A percentile compares a stretch with the other conserved stretches of the same genome.
Evolutionary conservation across 1,140 invertebrate species (phyloP).

Genomic region (Metaphire vulgaris): DNA sequence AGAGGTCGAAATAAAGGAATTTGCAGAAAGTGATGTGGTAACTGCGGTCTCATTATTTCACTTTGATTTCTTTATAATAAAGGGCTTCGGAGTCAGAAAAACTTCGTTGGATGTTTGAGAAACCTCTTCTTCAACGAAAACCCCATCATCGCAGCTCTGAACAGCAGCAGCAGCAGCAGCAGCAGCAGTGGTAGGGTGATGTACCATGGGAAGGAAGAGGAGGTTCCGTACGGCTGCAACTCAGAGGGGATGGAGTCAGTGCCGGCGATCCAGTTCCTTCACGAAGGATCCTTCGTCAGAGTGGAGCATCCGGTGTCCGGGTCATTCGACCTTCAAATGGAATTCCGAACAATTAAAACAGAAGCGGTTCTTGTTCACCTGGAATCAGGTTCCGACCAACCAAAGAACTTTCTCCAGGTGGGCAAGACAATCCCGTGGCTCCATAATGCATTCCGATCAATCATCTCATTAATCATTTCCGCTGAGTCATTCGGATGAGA

Average conservation of each 20-base stretch:
- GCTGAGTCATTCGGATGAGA: too few species aligned
- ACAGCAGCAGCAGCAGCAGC: slow-evolving; percentile 1
- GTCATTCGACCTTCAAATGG: neutral
- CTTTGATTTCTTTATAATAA: too few species aligned
- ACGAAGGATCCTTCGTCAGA: neutral
- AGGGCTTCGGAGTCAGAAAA: neutral
- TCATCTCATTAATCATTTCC: too few species aligned
- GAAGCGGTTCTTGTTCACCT: neutral
- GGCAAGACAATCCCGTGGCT: too few species aligned
- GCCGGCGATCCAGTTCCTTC: neutral
- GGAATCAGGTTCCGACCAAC: neutral
- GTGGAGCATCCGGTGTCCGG: neutral
- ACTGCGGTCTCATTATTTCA: too few species aligned
- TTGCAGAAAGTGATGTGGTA: too few species aligned
- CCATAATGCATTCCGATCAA: too few species aligned
- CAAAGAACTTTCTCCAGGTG: neutral
- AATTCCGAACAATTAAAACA: neutral
- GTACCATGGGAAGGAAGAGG: neutral
- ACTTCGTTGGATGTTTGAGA: neutral
- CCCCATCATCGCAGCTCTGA: neutral
- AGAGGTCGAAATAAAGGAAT: too few species aligned
- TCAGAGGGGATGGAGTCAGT: neutral
- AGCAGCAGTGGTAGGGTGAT: neutral
- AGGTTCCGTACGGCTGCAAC: neutral
- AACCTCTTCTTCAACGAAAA: neutral